Evolutionary conservation across 2,888 invertebrate genomes (phyloP), one percentile per base, ranked within the genome.

Genomic region (Drosophila lacicola): DNA sequence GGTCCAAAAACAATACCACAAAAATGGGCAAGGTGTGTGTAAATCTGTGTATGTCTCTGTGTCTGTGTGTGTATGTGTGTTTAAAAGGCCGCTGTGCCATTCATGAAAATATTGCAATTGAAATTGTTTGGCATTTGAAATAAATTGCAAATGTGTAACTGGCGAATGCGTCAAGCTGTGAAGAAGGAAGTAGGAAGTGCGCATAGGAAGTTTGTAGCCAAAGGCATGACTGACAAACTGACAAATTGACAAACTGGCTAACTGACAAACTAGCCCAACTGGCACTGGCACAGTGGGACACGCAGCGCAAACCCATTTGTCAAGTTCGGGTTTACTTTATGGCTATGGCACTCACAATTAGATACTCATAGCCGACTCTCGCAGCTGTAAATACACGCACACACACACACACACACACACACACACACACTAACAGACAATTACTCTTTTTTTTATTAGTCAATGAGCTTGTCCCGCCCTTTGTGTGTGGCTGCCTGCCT

Each of bases 81-180:
- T 70, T 58, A 42, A 58, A 56, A 60, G 21, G 61, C 67, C 67
- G 83, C 81, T 86, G 80, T 54, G 80, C 73, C 80, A 87, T 84
- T 84, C 82, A 84, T 67, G n/a, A 72, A 62, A 71, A 78, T 58
- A 78, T 79, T 70, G 76, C 74, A 84, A 80, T 85, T 80, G 78
- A 80, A 72, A 85, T 83, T 80, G 80, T 62, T 80, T 79, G 83
- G 80, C 74, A 86, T 86, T 86, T 74, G 73, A 83, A 86, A 86
- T 88, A 76, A 88, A 86, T 88, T 88, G 88, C 85, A 71, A 86
- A 88, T 82, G 79, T 78, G 84, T 80, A 85, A 81, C 79, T 79
- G 44, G 46, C 53, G 62, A 50, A 78, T 53, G 71, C 53, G 46
- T 70, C 83, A 77, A 56, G 73, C 79, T 81, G 86, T 57, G 80